Conservation (phyloP, 2,888 invertebrate species). For the Silvanus unidentatus region DNA sequence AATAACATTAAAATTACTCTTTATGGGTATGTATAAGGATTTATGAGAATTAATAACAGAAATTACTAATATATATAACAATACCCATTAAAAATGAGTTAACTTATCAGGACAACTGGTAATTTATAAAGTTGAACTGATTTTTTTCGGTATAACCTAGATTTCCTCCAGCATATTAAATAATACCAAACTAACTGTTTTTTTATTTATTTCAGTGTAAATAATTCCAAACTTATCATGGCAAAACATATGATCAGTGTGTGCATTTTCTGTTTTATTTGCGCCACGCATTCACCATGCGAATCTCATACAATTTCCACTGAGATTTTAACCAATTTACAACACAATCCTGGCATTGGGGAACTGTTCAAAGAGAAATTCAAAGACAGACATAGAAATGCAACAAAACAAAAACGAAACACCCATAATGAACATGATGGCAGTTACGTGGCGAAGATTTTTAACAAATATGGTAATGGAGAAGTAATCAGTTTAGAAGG, state of each 20-base stretch:
- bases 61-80: no score
- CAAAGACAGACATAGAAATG: constrained; percentile 9
- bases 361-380: constrained; percentile 24
- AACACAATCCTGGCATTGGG: neutral
- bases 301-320: constrained; percentile 56
- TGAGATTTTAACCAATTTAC: constrained; percentile 19
- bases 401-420: constrained; percentile 18
- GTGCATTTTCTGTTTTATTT: constrained; percentile 77
- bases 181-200: no score
- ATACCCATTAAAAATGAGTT: no score
- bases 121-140: no score
- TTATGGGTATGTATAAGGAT: no score
- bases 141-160: neutral
- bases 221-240: constrained; percentile 31
- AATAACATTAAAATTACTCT: no score
- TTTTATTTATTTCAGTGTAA: no score
- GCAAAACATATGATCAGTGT: constrained; percentile 67
- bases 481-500: constrained; percentile 60
- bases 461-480: constrained; percentile 61
- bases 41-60: no score
- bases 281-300: constrained; percentile 71
- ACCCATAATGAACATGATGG: constrained; percentile 31
- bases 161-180: no score
- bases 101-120: no score
- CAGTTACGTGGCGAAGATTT: constrained; percentile 61